Base-by-base conservation (phyloP, 2,888 invertebrate genomes). In the Dinocampus coccinellae region DNA sequence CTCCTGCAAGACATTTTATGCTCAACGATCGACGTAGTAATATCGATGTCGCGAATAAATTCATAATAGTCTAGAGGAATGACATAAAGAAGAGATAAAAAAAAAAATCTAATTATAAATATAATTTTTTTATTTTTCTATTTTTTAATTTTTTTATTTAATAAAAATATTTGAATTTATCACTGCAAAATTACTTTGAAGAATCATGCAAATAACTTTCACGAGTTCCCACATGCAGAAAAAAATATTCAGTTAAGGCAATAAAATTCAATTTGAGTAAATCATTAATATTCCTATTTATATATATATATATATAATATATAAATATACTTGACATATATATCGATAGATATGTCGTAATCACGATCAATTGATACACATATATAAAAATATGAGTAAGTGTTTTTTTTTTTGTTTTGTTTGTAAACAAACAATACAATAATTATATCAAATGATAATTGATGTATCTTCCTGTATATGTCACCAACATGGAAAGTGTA, bases 31-130 rank as follows among this genome's bases (percentile, higher is more conserved):
- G 69, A 55, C 70, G 70, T 16, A 16, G 69, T 24, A 67, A 75
- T 73, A 63, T 67, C 58, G 47, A 55, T 70, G 64, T 53, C 47
- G 24, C 62, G 42, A 73, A 73, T 74, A 74, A 72, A 73, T 74
- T 72, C 26, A 16, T 65, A 34, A 63, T 53, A 26, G 16, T 11
- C 39, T 60, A 61, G 22, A 13, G 47, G 20, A 52, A 63, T 20
- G 29, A 52, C 52, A 29, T 26, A 52, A 66, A 26, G 26, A 52
- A 57, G 36, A n/a, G 36, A 39, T 69, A 62, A 63, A 34, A 67
- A 62, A 36, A 73, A 22, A 24, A 36, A 55, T 29, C 13, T 33
- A n/a, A n/a, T n/a, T n/a, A n/a, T n/a, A n/a, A n/a, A n/a, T n/a
- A n/a, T n/a, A n/a, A n/a, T n/a, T n/a, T n/a, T n/a, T n/a, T n/a